These are phyloP conservation scores for Sicus ferrugineus DNA, from an alignment of 2,888 invertebrate species.

Conservation along the genomic window DNA sequence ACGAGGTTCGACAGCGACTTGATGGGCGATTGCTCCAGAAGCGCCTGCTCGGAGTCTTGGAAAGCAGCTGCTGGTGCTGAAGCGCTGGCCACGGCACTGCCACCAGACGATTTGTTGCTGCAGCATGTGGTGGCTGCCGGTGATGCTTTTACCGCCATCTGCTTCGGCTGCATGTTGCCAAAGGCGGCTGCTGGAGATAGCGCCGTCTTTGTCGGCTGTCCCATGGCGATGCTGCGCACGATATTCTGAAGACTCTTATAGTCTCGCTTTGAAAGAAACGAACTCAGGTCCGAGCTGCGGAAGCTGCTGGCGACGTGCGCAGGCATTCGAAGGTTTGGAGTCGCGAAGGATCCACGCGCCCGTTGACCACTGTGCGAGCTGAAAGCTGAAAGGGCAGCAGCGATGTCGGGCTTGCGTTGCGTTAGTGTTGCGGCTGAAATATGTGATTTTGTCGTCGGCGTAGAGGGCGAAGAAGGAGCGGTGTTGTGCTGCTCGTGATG, in stretches of 20 bases:
- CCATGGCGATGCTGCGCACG: constrained; percentile 56
- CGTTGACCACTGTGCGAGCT: constrained; percentile 30
- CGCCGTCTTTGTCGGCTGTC: constrained; percentile 46
- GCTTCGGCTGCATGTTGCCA: not conserved
- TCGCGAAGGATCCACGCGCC: constrained; percentile 22
- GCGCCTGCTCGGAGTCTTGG: constrained; percentile 37
- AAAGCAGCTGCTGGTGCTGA: constrained; percentile 3
- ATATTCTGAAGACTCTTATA: constrained; percentile 59
- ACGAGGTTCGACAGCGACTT: constrained; percentile 72
- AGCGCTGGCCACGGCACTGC: constrained; percentile 3
- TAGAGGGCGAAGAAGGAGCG: constrained; percentile 30
- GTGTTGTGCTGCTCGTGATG: constrained; percentile 38
- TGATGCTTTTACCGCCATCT: not conserved
- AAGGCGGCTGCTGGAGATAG: constrained; percentile 11
- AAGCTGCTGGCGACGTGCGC: constrained; percentile 35
- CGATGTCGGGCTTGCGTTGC: constrained; percentile 25
- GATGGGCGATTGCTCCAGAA: constrained; percentile 68
- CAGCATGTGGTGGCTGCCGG: constrained; percentile 27
- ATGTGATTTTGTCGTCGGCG: constrained; percentile 33
- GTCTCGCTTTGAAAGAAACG: constrained; percentile 56
- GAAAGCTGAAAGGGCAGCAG: constrained; percentile 35
- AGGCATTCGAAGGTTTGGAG: constrained; percentile 33
- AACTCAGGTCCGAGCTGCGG: constrained; percentile 52
- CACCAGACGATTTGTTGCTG: constrained; percentile 14
- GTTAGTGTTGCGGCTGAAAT: constrained; percentile 4